Evolutionary conservation across 1,140 invertebrate species (phyloP), one percentile per base, ranked within the genome.

Genomic region (Aphidius ervi): DNA sequence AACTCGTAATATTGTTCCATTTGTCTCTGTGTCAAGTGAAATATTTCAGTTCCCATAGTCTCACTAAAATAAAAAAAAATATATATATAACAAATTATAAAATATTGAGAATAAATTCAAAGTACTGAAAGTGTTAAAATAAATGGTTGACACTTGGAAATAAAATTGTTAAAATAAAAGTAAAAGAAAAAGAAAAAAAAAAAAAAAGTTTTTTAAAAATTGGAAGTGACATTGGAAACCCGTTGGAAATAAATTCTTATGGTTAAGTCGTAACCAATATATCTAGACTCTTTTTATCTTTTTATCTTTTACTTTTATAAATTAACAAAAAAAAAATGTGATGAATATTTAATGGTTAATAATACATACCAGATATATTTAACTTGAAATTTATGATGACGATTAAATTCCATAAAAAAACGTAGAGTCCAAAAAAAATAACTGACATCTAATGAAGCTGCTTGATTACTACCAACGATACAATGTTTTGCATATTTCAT

Each of bases 381-480:
- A 63, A 96, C 86, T 79, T 92, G 85, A 71, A 94, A 93, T 69
- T 88, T 88, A 68, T 88, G 84, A 70, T 87, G 82, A 65, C 96
- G 86, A 84, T 96, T 97, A 78, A 98, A 98, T 78, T 97, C 92
- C 93, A 98, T 96, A 76, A 98, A 98, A 81, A 98, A 99, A 72
- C 89, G 87, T 68, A 97, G 82, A 6, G 92, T 87, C 94, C 94
- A 97, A 50, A 98, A 81, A 78, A 97, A 97, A 79, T 96, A 95
- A 7, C 90, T 91, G 71, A 96, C 92, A 81, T 98, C 95, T 72
- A 93, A 79, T 49, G 82, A 82, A 63, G 84, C 65, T 43, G 63
- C 70, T 5, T 76, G 67, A 52, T 48, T 60, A 8, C 64, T 67
- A 20, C 62, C 65, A 1, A 73, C 65, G 16, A 80, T 73, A 50